Base-by-base conservation (phyloP, 2,797 vertebrate genomes). In the Orestias chungarensis region DNA sequence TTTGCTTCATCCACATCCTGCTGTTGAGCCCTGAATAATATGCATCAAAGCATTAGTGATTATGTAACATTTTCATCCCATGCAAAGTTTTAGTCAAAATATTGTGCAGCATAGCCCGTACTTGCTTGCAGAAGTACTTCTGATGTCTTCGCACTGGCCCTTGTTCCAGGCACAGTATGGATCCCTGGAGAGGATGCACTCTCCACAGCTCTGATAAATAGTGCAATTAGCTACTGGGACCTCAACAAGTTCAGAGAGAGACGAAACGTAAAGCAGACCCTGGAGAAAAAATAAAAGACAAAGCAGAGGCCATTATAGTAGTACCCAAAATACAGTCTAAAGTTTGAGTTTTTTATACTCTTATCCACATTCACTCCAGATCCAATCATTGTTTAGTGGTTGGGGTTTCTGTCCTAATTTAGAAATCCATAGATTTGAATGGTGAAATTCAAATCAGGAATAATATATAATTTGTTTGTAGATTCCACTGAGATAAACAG, bases 111-210 rank as follows among this genome's bases (percentile, higher is more conserved):
- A 17, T 18, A 73, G 62, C 69, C 65, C 85, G 31, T 88, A 92
- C 95, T 84, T 93, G 81, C 86, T 92, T 27, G 85, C 38, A 11
- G 87, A 62, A 71, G 87, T 77, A 68, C 70, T 74, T 78, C 91
- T 93, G 76, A 95, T 87, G 71, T 94, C 93, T 31, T 50, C 88
- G 83, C 98, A 99, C 75, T 90, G 87, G 1, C 85, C 93, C 61
- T 89, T 90, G 2, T 86, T 93, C 98, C 98, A 99, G n/a, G 95
- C 96, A 0, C 97, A 99, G 93, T 97, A 98, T 3, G 97, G 97
- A 83, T 99, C 98, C 80, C 97, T 96, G 4, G 97, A 95, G 52
- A 99, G 94, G 82, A 99, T 78, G 31, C 98, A 99, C 74, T 99
- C 97, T 27, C 96, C 97, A 1, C 98, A 99, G 93, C 93, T 97